Conservation (phyloP, 2,113 vertebrate species). For the Cheirogaleus medius region DNA sequence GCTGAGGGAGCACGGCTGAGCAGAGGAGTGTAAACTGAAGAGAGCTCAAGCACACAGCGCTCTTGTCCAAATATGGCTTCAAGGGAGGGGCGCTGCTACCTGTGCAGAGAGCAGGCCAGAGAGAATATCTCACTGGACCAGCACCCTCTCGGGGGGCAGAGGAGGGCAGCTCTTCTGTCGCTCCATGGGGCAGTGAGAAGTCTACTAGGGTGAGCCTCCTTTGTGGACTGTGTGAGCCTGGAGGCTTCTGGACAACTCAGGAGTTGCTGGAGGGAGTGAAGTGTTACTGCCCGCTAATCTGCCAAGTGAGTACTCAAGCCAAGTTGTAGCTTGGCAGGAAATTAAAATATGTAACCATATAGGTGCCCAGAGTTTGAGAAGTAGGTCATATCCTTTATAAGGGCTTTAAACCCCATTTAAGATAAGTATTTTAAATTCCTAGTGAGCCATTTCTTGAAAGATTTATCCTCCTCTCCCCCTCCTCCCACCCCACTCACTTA, state of each 20-base stretch:
- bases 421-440: neutral
- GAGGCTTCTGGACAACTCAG: neutral
- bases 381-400: neutral
- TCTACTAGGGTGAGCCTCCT: neutral
- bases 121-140: neutral
- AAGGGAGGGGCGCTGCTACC: neutral
- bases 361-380: neutral
- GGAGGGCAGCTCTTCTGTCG: neutral
- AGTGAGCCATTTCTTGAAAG: neutral
- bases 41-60: neutral
- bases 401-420: neutral
- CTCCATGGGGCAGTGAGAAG: neutral
- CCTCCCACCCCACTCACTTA: constrained; percentile 20
- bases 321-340: neutral
- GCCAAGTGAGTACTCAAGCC: neutral
- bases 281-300: neutral
- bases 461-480: neutral
- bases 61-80: neutral
- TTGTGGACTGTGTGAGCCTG: neutral
- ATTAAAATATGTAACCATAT: neutral
- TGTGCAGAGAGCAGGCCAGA: neutral
- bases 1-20: neutral
- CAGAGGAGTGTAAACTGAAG: neutral
- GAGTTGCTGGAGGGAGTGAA: neutral
- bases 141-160: neutral